Base-by-base conservation (phyloP, 2,888 invertebrate genomes). In the Acronicta leporina region DNA sequence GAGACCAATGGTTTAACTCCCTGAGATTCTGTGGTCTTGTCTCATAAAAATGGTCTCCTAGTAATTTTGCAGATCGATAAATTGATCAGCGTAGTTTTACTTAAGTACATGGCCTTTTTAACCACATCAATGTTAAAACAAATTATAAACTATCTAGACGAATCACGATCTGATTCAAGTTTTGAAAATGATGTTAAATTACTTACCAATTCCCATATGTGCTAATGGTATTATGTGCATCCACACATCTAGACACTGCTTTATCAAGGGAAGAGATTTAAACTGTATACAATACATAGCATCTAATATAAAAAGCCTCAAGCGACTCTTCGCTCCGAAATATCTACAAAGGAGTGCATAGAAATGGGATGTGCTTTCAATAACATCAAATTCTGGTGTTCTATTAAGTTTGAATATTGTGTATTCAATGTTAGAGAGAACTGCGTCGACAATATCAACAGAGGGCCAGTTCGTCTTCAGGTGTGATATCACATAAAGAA, bases 251-350 rank as follows among this genome's bases (percentile, higher is more conserved):
- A 95, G 68, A 63, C 93, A 92, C 57, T 91, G 88, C 60, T 87
- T 91, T 20, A 94, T 85, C 3, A 95, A 75, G 8, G 87, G 81
- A 13, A 92, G 79, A 2, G 92, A 85, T 78, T 91, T 94, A 62
- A 80, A 93, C 49, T 90, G 87, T 30, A 93, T 83, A 63, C 93
- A 94, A 69, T 95, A 95, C 91, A 95, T 90, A 4, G 94, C 92
- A 75, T 94, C 92, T 45, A 94, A 68, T 55, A 94, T 83, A 57
- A 95, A 94, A 6, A 87, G 56, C 52, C 91, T 84, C 45, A 95
- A 69, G 4, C 88, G 84, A 61, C 85, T 87, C 61, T 84, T 87
- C 48, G 86, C 78, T 47, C 83, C 79, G 50, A 84, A 87, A 68
- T 87, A 87, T 70, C 89, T 86, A 72, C 95, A 95, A 15, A 92